These are phyloP conservation scores for Trachops cirrhosus DNA, from an alignment of 2,797 vertebrate genomes.

Conservation along the genomic window DNA sequence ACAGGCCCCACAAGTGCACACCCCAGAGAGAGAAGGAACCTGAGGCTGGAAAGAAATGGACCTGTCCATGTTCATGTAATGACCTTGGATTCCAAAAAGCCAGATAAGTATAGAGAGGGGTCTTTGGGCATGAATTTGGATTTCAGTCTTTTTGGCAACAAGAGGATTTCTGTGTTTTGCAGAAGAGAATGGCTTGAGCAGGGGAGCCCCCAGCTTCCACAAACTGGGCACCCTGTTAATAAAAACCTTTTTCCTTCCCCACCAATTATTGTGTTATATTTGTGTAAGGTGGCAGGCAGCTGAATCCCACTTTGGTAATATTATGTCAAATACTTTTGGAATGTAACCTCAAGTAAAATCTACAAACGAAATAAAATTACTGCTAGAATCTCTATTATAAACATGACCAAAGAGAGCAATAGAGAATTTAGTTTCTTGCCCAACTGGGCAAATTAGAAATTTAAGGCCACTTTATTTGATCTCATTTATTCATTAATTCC, in stretches of 20 bases:
- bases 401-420: not conserved
- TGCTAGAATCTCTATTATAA: not conserved
- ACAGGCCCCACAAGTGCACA: not conserved
- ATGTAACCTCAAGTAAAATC: not conserved
- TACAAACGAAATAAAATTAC: not conserved
- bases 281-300: not conserved
- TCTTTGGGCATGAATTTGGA: not conserved
- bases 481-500: not conserved
- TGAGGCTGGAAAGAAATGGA: not conserved
- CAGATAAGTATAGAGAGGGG: not conserved
- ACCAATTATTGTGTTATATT: not conserved
- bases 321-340: not conserved
- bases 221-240: not conserved
- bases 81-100: not conserved
- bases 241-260: not conserved
- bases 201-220: not conserved
- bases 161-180: not conserved
- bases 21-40: too few species aligned
- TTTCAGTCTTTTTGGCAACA: not conserved
- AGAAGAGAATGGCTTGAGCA: not conserved
- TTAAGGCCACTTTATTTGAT: not conserved
- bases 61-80: not conserved
- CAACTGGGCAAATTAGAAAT: not conserved
- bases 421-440: not conserved
- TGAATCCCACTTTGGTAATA: not conserved